Conservation (phyloP, 2,113 vertebrate species). For the Hydrolagus affinis region DNA sequence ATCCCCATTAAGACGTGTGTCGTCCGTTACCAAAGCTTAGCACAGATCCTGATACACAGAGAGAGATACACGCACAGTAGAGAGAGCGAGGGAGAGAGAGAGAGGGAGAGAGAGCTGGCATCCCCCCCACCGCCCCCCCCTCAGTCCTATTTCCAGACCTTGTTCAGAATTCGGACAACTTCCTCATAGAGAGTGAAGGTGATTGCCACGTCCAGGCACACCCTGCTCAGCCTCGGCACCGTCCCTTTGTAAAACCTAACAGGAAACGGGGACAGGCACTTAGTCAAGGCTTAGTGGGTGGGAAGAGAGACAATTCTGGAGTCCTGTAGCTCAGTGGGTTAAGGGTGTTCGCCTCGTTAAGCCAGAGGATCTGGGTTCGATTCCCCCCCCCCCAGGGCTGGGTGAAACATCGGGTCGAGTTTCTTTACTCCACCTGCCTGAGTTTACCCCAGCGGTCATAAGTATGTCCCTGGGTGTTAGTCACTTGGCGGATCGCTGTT, state of each 20-base stretch:
- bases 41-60: not conserved
- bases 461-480: no score
- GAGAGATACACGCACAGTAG: not conserved
- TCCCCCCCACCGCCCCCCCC: not conserved
- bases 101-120: not conserved
- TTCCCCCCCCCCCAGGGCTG: no score
- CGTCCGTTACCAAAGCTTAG: not conserved
- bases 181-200: constrained; percentile 63
- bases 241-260: constrained; percentile 64
- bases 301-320: no score
- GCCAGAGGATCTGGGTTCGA: no score
- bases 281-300: not conserved
- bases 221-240: constrained; percentile 51
- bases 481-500: no score
- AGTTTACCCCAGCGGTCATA: no score
- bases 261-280: not conserved
- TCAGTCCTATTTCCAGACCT: constrained; percentile 58
- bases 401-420: no score
- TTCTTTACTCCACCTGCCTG: no score
- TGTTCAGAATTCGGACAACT: constrained; percentile 58
- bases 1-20: no score
- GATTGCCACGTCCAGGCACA: constrained; percentile 57
- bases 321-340: no score
- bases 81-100: not conserved
- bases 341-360: no score